Conservation (phyloP, 2,888 invertebrate genomes). For the Corbicula japonica region DNA sequence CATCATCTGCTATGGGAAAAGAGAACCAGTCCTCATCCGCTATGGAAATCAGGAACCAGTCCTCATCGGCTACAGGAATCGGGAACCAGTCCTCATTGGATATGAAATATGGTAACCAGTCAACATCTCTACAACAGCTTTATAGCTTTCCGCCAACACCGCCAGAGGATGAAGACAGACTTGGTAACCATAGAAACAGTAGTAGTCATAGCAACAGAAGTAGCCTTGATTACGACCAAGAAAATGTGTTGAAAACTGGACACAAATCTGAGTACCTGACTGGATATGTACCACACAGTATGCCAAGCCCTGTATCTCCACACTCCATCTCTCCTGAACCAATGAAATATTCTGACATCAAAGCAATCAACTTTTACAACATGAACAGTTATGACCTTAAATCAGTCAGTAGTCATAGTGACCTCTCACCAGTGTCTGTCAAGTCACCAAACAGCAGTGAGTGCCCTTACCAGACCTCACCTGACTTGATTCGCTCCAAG, state of each 20-base stretch:
- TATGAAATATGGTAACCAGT: too few relatives aligned
- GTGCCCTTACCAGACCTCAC: constrained; percentile 22
- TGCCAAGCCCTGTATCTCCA: neutral
- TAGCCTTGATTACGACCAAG: too few relatives aligned
- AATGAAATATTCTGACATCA: neutral
- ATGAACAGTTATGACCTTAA: constrained; percentile 8
- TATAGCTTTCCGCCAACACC: constrained; percentile 62
- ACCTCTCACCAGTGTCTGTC: constrained; percentile 22
- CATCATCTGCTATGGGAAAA: too few relatives aligned
- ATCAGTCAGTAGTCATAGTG: neutral
- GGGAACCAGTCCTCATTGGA: too few relatives aligned
- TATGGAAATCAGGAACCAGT: too few relatives aligned
- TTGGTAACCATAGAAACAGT: constrained; percentile 29
- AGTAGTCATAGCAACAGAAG: constrained; percentile 32
- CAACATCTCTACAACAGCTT: constrained; percentile 25
- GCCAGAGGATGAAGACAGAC: constrained; percentile 55
- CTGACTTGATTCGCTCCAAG: constrained; percentile 3
- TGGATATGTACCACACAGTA: neutral
- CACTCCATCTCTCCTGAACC: constrained; percentile 27
- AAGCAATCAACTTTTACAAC: neutral
- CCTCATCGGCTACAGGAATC: too few relatives aligned
- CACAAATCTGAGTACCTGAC: too few relatives aligned
- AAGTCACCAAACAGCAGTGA: constrained; percentile 26
- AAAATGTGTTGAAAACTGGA: neutral
- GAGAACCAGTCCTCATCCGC: too few relatives aligned